These are phyloP conservation scores for Ibycter americanus DNA, from an alignment of 2,797 vertebrate species.

Conservation along the genomic window DNA sequence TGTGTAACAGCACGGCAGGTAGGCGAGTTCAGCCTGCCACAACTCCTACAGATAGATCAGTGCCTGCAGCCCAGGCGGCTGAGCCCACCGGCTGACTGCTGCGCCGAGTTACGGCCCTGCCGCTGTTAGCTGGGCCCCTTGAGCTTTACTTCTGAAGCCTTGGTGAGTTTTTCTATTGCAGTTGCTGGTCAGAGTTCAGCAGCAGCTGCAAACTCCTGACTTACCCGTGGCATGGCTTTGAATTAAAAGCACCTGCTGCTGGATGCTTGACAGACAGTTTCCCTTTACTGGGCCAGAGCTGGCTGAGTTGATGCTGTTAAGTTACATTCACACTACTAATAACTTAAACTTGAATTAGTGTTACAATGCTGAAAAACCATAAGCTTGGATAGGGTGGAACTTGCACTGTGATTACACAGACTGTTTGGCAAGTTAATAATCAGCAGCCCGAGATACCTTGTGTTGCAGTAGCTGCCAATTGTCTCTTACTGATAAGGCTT, in stretches of 20 bases:
- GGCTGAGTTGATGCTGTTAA: background rate
- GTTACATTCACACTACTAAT: conserved; percentile 55
- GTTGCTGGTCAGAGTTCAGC: background rate
- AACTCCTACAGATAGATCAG: rapidly evolving
- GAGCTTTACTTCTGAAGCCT: rapidly evolving
- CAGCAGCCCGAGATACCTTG: background rate
- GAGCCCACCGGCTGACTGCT: background rate
- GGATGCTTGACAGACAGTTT: rapidly evolving
- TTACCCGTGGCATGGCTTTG: background rate
- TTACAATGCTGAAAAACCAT: background rate
- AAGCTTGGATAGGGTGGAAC: background rate
- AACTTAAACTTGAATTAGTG: conserved; percentile 63
- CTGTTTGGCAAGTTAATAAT: background rate
- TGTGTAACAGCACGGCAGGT: rapidly evolving
- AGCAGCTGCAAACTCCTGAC: background rate
- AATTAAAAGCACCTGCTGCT: background rate
- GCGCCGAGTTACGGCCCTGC: rapidly evolving
- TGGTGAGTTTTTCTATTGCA: background rate
- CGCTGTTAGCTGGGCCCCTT: rapidly evolving
- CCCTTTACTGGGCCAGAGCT: background rate
- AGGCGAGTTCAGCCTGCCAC: background rate
- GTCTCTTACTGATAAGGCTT: background rate
- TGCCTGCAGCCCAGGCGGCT: background rate
- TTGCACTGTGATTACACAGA: conserved; percentile 5
- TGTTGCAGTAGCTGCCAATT: background rate